Base-by-base conservation (phyloP, 2,797 vertebrate species). In the Agapornis canus region DNA sequence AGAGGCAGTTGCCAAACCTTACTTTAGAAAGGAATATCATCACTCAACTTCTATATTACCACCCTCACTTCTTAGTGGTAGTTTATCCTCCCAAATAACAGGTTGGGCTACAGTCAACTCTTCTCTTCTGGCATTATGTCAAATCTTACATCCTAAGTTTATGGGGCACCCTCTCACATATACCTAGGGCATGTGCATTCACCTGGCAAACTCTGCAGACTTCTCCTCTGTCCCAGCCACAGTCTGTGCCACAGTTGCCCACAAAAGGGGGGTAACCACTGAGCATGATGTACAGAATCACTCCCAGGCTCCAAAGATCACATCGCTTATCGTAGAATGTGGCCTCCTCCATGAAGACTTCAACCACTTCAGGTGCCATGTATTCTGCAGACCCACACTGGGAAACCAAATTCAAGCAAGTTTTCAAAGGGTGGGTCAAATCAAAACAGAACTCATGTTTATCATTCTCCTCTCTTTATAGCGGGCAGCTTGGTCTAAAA, bases 261-360 rank as follows among this genome's bases (percentile, higher is more conserved):
- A 98, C 98, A 5, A 98, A 98, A 65, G 98, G 98, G 0, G 98
- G 98, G 71, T 98, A 98, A 60, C 98, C 98, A 26, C 98, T 98
- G 89, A 98, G 97, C 98, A 98, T 98, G 97, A 98, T 98, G 95
- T 98, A 98, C 48, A 98, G 97, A 61, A 98, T 98, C 87, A 98
- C 98, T 1, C 98, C 98, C 84, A 98, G 96, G 84, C 98, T 98
- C 98, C 98, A 98, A 39, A 98, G 97, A 37, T 98, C 98, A 91
- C 98, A 98, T 13, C 98, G 97, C 94, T 98, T 98, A 86, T 98
- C 98, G 4, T 98, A 98, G 91, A 98, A 98, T 0, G 98, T 98
- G 65, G 98, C 98, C 94, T 98, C 98, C 16, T 98, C 98, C 0
- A 94, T 98, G 97, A 98, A 98, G 49, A 98, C 98, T 82, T 98